Conservation (phyloP, 2,797 vertebrate species). For the Anas georgica region DNA sequence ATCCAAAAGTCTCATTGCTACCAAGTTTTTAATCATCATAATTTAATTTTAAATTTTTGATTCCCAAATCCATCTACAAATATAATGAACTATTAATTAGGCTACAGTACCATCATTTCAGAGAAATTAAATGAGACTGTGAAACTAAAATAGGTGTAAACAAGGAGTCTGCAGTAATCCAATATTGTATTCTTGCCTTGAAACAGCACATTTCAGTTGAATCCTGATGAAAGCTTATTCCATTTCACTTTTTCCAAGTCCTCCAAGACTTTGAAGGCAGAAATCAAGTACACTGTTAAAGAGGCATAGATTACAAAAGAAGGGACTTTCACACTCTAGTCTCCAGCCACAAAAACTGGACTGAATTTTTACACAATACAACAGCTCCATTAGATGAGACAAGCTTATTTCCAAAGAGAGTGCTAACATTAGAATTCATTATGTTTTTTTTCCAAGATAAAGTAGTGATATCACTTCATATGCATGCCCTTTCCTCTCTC, state of each 20-base stretch:
- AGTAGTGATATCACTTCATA: not conserved
- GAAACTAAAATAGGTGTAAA: not conserved
- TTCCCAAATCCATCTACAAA: not conserved
- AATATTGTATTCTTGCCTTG: not conserved
- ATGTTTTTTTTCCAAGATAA: not conserved
- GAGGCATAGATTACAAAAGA: not conserved
- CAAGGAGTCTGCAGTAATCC: not conserved
- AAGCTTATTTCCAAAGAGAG: not conserved
- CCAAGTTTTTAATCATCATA: rapidly evolving
- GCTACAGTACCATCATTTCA: not conserved
- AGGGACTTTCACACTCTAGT: not conserved
- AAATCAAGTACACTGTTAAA: slow-evolving; percentile 26
- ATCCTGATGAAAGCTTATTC: slow-evolving; percentile 4
- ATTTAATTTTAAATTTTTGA: not conserved
- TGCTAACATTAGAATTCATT: not conserved
- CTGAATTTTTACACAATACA: slow-evolving; percentile 33
- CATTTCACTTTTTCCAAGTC: not conserved
- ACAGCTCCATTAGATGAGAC: not conserved
- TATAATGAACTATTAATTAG: not conserved
- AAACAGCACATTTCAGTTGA: not conserved
- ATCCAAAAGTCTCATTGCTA: not conserved
- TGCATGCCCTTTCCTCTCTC: not conserved
- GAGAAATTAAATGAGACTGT: not conserved
- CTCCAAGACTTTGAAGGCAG: not conserved
- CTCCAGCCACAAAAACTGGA: slow-evolving; percentile 24